Base-by-base conservation (phyloP, 64 coral and sea anemone genomes). In the Cladopsammia gracilis region DNA sequence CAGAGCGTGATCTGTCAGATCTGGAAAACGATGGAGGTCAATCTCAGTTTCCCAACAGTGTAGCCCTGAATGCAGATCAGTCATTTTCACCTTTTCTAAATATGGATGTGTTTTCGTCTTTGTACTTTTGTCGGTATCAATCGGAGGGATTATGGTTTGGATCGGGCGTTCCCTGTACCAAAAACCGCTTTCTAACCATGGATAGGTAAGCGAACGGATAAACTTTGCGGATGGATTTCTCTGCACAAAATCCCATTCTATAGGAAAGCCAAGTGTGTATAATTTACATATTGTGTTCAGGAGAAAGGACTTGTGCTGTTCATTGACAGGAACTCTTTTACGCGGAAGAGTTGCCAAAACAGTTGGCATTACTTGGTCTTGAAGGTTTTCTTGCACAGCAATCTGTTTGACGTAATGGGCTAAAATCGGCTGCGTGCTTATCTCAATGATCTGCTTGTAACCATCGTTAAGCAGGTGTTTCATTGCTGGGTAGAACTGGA, bases 321-420 rank as follows among this genome's bases (percentile, higher is more conserved):
- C 86, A 44, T 71, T 56, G 48, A 91, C 77, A 82, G 77, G 71
- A 10, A 87, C 73, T 14, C 77, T 79, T 46, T 89, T 96, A 9
- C 78, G 71, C 52, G 84, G 90, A 62, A 92, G 58, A 10, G 90
- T 93, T 51, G 85, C 46, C 5, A 96, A 18, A 20, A 85, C 87
- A 66, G 76, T 24, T 70, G 89, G 89, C 6, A 20, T 82, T 24
- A 62, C 13, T 47, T 92, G 70, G 14, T 73, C 54, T 15, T 58
- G 16, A 46, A 90, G 42, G 0, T 76, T 57, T 34, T 90, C 87
- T 76, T 95, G 93, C 18, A 25, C 5, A 42, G 87, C 57, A 72
- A 95, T 95, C 62, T 89, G 87, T 34, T 77, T 95, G 1, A 97
- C 65, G 57, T 97, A 90, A 20, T 87, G 80, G n/a, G 91, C 72